Evolutionary conservation across 2,797 vertebrate species (phyloP).

Genomic region (Pipistrellus kuhlii): DNA sequence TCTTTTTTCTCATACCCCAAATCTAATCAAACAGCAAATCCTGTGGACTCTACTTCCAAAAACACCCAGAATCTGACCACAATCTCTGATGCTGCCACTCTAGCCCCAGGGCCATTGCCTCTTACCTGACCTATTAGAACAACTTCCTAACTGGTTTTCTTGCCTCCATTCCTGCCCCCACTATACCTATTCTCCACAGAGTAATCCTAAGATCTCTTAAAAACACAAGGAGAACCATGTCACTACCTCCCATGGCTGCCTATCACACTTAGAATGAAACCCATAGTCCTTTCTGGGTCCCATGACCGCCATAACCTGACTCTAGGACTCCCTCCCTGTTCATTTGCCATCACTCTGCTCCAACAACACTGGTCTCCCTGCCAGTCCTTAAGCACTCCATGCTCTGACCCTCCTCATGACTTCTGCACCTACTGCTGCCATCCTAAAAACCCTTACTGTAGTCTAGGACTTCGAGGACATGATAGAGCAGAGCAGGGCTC

Average conservation of each 20-base stretch:
- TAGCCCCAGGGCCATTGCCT: not conserved
- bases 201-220: not conserved
- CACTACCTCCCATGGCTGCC: not conserved
- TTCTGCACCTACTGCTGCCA: not conserved
- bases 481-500: not conserved
- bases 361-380: not conserved
- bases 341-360: not conserved
- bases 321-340: not conserved
- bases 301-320: not conserved
- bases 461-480: not conserved
- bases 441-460: not conserved
- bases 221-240: not conserved
- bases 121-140: not conserved
- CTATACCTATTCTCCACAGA: not conserved
- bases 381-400: not conserved
- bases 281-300: not conserved
- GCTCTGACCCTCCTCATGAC: not conserved
- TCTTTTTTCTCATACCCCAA: conserved; percentile 5
- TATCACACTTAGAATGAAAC: conserved; percentile 34
- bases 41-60: not conserved
- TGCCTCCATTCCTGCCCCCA: not conserved
- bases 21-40: not conserved
- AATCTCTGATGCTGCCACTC: not conserved
- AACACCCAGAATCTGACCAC: not conserved
- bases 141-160: not conserved